Evolutionary conservation across 53 echinoderm and acorn worm genomes (phyloP), one percentile per base, ranked within the genome.

Genomic region (Temnopleurus reevesii): DNA sequence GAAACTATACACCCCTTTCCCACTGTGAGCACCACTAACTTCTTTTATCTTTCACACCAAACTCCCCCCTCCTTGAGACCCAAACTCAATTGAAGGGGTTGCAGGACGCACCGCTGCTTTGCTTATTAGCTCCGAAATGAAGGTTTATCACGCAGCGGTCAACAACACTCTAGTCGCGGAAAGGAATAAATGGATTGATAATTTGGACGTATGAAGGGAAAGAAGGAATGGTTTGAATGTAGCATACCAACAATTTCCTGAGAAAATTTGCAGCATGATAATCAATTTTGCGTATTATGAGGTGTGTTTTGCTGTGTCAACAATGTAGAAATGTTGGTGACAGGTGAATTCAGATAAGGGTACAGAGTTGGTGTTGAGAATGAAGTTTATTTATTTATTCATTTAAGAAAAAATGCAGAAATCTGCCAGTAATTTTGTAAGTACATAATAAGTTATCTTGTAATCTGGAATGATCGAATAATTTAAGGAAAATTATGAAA

Each of bases 1-100:
- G 81, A 46, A 81, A 81, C 55, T 33, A 45, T n/a, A 81, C 81
- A 81, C 81, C 51, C 29, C 81, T 53, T 77, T 47, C 81, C 81
- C 53, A 81, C 81, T 81, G 81, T 19, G 81, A 47, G 53, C 23
- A 24, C 76, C 21, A 10, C 81, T 19, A 79, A 4, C 26, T 51
- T 51, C 27, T 81, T 12, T 81, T 33, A 31, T 51, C 53, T 47
- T 49, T 33, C 54, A 33, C 49, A 53, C 24, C 81, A 81, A 53
- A 44, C 31, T 33, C 63, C 77, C 13, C 77, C 77, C 30, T 23
- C 9, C 45, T 23, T 29, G 19, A 31, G 81, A 81, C 33, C 81
- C 49, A 53, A 81, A 81, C 55, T 81, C 81, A 81, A 81, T 81
- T 81, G 25, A 5, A 53, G 51, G 53, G 19, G 51, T 6, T 45